Percentiles rank a stretch among this genome's conserved stretches.
Conservation (phyloP, 2,888 invertebrate species). For the Acholoe squamosa region DNA sequence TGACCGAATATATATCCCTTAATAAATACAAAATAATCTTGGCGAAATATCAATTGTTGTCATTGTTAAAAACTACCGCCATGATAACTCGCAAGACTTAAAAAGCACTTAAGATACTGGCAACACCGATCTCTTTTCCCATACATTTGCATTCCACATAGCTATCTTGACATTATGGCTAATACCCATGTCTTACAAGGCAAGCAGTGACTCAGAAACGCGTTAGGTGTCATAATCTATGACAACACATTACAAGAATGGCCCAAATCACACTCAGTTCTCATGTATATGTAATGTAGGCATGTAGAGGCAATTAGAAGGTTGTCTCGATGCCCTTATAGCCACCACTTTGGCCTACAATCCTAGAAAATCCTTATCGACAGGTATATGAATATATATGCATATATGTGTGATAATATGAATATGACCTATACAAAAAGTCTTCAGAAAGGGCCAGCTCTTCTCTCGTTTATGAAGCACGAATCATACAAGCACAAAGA, state of each 20-base stretch:
- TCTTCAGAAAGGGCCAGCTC: not conserved
- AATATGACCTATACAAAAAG: conserved; percentile 52
- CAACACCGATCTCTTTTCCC: not conserved
- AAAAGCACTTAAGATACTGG: not conserved
- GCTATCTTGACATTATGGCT: conserved; percentile 6
- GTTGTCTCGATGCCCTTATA: not conserved
- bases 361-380: conserved; percentile 42
- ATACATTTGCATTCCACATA: conserved; percentile 1
- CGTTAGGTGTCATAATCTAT: not conserved
- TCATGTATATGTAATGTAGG: not conserved
- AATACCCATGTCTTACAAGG: conserved; percentile 52
- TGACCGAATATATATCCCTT: not conserved
- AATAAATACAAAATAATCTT: not conserved
- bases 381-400: conserved; percentile 46
- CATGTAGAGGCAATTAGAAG: not conserved
- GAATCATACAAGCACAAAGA: not conserved
- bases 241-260: not conserved
- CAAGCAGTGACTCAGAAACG: conserved; percentile 50
- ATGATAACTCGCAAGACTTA: not conserved
- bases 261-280: conserved; percentile 30
- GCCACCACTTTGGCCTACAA: conserved; percentile 17
- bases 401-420: conserved; percentile 25
- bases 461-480: not conserved
- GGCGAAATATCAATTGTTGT: not conserved
- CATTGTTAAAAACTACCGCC: no score